Evolutionary conservation across 2,113 vertebrate species (phyloP).

Genomic region (Castor canadensis): DNA sequence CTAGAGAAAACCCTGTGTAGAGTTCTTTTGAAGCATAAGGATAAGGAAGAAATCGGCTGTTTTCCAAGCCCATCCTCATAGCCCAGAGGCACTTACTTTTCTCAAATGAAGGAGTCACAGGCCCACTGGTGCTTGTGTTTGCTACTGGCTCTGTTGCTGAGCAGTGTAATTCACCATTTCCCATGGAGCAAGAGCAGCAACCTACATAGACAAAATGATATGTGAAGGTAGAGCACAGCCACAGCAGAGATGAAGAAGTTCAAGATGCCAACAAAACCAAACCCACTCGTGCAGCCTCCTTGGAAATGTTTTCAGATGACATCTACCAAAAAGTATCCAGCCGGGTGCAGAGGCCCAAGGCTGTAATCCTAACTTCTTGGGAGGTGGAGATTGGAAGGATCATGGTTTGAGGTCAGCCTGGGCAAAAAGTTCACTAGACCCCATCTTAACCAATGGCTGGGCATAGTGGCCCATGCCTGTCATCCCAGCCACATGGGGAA

Average conservation of each 20-base stretch:
- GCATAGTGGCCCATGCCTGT: no score
- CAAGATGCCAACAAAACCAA: neutral
- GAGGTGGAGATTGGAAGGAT: no score
- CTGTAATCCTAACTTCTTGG: no score
- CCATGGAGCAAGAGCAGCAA: slow-evolving; percentile 88
- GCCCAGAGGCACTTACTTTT: slow-evolving; percentile 83
- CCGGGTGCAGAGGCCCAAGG: no score
- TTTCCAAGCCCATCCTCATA: neutral
- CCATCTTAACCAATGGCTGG: no score
- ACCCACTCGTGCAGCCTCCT: neutral
- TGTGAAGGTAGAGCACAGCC: neutral
- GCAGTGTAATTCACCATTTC: slow-evolving; percentile 82
- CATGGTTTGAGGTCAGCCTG: no score
- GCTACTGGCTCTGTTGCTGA: slow-evolving; percentile 79
- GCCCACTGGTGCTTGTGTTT: slow-evolving; percentile 68
- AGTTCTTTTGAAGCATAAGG: neutral
- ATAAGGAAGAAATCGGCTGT: neutral
- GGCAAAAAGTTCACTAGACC: no score
- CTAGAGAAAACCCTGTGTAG: neutral
- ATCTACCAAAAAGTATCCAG: neutral
- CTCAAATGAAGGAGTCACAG: slow-evolving; percentile 77
- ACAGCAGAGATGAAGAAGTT: neutral
- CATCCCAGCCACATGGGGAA: no score
- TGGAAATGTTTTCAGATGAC: neutral
- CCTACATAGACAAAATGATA: slow-evolving; percentile 79